Conservation (phyloP, 1,140 invertebrate genomes). For the Spodoptera frugiperda region DNA sequence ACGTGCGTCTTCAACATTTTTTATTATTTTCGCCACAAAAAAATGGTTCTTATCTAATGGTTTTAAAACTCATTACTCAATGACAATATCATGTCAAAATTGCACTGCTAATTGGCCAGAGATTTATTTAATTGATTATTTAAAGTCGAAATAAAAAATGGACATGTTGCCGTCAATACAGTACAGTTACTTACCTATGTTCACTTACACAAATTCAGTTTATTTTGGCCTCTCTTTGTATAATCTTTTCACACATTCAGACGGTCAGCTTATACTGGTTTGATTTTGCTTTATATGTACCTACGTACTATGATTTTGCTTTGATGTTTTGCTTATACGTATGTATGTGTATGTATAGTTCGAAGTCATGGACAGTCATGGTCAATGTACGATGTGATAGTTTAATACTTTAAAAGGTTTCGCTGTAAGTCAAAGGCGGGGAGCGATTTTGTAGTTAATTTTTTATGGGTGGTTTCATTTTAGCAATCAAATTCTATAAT, state of each 20-base stretch:
- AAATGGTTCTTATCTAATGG: neutral
- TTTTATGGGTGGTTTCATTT: neutral
- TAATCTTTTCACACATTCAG: too few species aligned
- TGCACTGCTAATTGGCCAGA: slow-evolving; percentile 17
- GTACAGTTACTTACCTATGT: neutral
- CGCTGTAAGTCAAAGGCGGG: slow-evolving; percentile 37
- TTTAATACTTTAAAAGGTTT: slow-evolving; percentile 37
- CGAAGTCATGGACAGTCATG: slow-evolving; percentile 67
- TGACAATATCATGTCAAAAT: slow-evolving; percentile 19
- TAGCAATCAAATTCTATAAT: neutral
- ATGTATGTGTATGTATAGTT: slow-evolving; percentile 2
- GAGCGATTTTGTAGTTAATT: neutral
- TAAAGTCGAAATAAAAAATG: slow-evolving; percentile 29
- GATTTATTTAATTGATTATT: slow-evolving; percentile 37
- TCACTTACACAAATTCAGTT: too few species aligned
- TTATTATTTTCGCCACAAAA: neutral
- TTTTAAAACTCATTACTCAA: slow-evolving; percentile 1
- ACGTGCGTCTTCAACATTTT: too few species aligned
- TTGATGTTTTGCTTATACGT: slow-evolving; percentile 26
- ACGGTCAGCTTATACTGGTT: too few species aligned
- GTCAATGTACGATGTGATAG: slow-evolving; percentile 61
- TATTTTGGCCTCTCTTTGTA: too few species aligned
- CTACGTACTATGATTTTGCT: too few species aligned
- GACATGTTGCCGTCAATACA: slow-evolving; percentile 40
- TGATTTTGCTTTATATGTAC: too few species aligned